Conservation (phyloP, 2,888 invertebrate genomes). For the Phengaris arion region DNA sequence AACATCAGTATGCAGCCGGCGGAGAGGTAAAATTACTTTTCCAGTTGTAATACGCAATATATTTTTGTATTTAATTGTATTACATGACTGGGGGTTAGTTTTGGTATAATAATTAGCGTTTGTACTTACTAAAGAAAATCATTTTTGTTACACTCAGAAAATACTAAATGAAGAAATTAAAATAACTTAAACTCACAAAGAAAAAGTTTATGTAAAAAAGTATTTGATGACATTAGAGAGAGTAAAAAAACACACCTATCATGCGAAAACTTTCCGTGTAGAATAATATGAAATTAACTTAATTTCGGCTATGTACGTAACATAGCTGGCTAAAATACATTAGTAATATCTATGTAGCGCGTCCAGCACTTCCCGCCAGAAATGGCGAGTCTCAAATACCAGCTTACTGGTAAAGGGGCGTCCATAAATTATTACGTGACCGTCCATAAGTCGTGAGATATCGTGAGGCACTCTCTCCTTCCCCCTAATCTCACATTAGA, state of each 20-base stretch:
- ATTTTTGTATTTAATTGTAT: slow-evolving; percentile 2
- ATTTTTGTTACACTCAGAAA: too few species aligned
- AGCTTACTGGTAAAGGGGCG: slow-evolving; percentile 2
- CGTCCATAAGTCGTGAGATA: too few species aligned
- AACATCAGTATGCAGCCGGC: slow-evolving; percentile 5
- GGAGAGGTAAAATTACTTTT: neutral
- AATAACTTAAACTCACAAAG: too few species aligned
- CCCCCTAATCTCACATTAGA: too few species aligned
- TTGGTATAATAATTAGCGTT: too few species aligned
- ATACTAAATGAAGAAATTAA: too few species aligned
- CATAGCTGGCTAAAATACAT: slow-evolving; percentile 12
- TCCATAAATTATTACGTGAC: neutral
- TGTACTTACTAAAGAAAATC: too few species aligned
- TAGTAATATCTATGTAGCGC: neutral
- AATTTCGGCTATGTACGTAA: neutral
- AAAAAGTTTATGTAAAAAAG: too few species aligned
- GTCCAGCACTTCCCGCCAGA: slow-evolving; percentile 2
- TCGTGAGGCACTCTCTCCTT: too few species aligned
- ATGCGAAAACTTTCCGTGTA: too few species aligned
- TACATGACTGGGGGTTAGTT: neutral
- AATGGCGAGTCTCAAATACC: slow-evolving; percentile 15
- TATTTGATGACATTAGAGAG: too few species aligned
- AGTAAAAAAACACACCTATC: too few species aligned
- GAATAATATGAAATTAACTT: neutral
- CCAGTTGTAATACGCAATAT: neutral